Evolutionary conservation across 1,140 invertebrate genomes (phyloP), one percentile per base, ranked within the genome.

Genomic region (Bombus turneri): DNA sequence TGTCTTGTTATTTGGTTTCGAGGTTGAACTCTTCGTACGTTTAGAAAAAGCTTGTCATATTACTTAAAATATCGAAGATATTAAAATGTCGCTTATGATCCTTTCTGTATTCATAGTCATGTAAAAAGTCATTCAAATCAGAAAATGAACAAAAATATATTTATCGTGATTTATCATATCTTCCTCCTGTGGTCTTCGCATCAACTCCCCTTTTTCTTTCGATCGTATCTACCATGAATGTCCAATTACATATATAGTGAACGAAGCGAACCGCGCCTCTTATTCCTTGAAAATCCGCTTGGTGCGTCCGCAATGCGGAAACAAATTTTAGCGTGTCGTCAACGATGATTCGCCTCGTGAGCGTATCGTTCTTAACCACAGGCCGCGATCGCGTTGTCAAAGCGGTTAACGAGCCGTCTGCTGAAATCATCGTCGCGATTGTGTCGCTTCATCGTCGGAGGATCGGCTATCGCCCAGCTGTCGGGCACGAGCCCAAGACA

Each of bases 351-450:
- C 22, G 41, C 66, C 75, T 47, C 47, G 72, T 47, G 28, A 34
- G 43, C 82, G 75, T 31, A 31, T 78, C 79, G 43, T 82, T 88
- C 88, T 89, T 89, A 88, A 89, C 87, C 88, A 43, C 88, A 88
- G 37, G 47, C 59, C 73, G 22, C 39, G 72, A 31, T 62, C 10
- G n/a, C 59, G 37, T 64, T 83, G 66, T 86, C 87, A 39, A 77
- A 74, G 88, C 83, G 83, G 69, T 78, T 86, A 76, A 89, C 87
- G 81, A 86, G 85, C 74, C 75, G 81, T 80, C 85, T 43, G 41
- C 25, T 43, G 62, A 78, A 68, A 88, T 71, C 72, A 39, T 85
- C 66, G 73, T 43, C 81, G 64, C 31, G 43, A 82, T 77, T 47
- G 71, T 75, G 75, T 37, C 81, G 41, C n/a, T 69, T 85, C 73